These are phyloP conservation scores for Melanerpes formicivorus DNA, from an alignment of 2,113 vertebrate species.

Conservation along the genomic window DNA sequence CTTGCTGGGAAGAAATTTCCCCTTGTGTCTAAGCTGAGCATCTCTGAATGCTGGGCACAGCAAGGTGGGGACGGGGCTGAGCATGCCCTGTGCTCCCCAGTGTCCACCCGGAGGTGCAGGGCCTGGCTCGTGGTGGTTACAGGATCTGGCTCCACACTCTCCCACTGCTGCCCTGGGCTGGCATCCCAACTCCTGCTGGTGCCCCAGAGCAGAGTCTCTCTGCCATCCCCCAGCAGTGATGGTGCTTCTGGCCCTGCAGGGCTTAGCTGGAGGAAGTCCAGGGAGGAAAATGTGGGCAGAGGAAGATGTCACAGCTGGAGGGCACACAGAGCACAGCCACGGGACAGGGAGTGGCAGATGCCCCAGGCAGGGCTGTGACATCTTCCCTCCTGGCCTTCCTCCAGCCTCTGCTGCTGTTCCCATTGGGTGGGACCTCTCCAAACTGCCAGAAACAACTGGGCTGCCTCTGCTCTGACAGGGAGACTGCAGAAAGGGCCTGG, in stretches of 20 bases:
- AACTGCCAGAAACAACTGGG: not conserved
- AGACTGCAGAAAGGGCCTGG: not conserved
- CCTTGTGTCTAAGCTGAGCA: not conserved
- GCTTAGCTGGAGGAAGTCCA: not conserved
- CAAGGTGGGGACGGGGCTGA: not conserved
- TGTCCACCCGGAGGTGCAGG: accelerated
- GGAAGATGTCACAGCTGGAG: not conserved
- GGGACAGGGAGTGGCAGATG: accelerated
- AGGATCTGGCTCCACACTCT: not conserved
- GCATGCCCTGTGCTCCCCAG: accelerated
- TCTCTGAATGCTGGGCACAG: accelerated
- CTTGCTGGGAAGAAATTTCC: too few relatives aligned
- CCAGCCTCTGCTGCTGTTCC: not conserved
- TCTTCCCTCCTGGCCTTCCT: not conserved
- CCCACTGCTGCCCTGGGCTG: not conserved
- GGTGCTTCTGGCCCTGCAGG: not conserved
- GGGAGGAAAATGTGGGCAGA: not conserved
- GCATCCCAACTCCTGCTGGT: not conserved
- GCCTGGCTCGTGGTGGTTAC: not conserved
- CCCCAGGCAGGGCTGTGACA: not conserved
- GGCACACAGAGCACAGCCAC: not conserved
- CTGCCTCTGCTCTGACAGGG: not conserved
- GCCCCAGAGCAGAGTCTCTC: not conserved
- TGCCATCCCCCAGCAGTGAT: accelerated
- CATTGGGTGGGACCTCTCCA: not conserved